Evolutionary conservation across 2,888 invertebrate species (phyloP), one percentile per base, ranked within the genome.

Genomic region (Drosophila trichaetosa): DNA sequence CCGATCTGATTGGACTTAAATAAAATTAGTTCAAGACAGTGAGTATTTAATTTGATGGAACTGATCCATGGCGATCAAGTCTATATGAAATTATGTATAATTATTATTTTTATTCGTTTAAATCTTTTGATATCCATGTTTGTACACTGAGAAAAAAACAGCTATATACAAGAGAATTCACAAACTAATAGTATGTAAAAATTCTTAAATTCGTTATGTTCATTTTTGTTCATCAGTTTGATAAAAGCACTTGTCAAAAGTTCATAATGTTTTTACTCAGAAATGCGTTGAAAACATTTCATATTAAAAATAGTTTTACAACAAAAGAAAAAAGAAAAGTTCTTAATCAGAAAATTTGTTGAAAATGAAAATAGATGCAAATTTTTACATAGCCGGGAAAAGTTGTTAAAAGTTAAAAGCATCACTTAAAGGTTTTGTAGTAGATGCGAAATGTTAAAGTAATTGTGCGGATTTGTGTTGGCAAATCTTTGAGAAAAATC

Each of bases 401-500:
- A 29, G 18, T 51, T 29, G 16, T n/a, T 18, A 6, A 31, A 29
- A 29, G 3, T 29, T 6, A 3, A n/a, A 51, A 18, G 13, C 4
- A 31, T 2, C 11, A n/a, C 6, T n/a, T 51, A 51, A 51, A 51
- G 51, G 18, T 11, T n/a, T 49, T 24, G 21, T 31, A 65, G 54
- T 34, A 54, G 27, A 33, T 33, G 49, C 18, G 34, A 64, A 68
- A 34, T 65, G 53, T 16, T 69, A 29, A 48, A 64, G 10, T 38
- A 53, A 53, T 59, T 5, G 27, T 58, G 52, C 21, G 38, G 16
- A 33, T 58, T 60, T 75, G 46, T 24, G 29, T 18, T 21, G 57
- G 6, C 33, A 31, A 51, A 67, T 76, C 46, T 67, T 46, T 27
- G 48, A 34, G 53, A 54, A 62, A 24, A 21, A 59, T 57, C 62